Percentiles rank a stretch among this genome's conserved stretches.
Conservation (phyloP, 2,797 vertebrate genomes). For the Molossus alvarezi region DNA sequence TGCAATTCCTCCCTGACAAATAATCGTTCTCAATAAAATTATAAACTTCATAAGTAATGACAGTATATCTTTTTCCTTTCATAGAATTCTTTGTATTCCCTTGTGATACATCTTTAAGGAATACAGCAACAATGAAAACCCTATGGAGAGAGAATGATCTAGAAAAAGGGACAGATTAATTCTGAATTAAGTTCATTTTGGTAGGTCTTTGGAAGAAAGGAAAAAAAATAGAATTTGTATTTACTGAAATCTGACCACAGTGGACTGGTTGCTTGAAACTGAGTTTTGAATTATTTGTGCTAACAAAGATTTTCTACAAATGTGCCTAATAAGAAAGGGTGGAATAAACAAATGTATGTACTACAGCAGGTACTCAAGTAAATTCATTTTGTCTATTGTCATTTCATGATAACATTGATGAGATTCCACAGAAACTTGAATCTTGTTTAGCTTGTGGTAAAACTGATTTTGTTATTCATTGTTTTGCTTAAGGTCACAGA, state of each 20-base stretch:
- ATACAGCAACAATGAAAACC: constrained; percentile 28
- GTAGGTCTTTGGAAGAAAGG: not conserved
- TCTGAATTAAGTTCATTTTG: constrained; percentile 60
- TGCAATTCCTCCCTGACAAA: constrained; percentile 50
- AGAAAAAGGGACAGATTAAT: not conserved
- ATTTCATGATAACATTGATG: not conserved
- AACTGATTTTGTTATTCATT: not conserved
- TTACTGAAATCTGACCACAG: constrained; percentile 4
- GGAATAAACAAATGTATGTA: not conserved
- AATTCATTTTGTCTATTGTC: not conserved
- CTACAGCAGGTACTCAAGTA: not conserved
- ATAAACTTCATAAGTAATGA: constrained; percentile 42
- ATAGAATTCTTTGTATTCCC: constrained; percentile 5
- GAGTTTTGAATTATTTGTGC: constrained; percentile 63
- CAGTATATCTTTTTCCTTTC: constrained; percentile 45
- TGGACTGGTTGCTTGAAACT: constrained; percentile 2
- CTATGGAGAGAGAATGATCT: not conserved
- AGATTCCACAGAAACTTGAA: not conserved
- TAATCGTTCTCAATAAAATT: constrained; percentile 44
- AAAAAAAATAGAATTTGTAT: not conserved
- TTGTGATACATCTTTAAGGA: constrained; percentile 23
- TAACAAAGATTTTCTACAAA: constrained; percentile 48
- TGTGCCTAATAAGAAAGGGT: not conserved
- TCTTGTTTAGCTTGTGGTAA: not conserved
- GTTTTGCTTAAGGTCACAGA: not conserved